Base-by-base conservation (phyloP, 1,140 invertebrate genomes). In the Phenacoccus solenopsis region DNA sequence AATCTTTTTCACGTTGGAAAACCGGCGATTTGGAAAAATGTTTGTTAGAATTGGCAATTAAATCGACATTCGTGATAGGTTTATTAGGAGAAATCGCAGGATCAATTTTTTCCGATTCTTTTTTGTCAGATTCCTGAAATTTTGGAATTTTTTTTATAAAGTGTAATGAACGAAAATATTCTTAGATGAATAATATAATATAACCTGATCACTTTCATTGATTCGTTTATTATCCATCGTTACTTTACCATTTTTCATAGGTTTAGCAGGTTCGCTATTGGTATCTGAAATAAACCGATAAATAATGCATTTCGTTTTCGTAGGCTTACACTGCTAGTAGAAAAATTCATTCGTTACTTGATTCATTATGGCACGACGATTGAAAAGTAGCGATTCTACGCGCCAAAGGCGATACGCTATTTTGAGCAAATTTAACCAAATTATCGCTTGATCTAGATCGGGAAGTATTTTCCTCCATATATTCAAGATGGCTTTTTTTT, bases 351-450 rank as follows among this genome's bases (percentile, higher is more conserved):
- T 38, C n/a, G n/a, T 38, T 38, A 4, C 7, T 59, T 22, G 13
- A 16, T 59, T 59, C 7, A 59, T 5, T 59, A 9, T 59, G 13
- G 20, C 5, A n/a, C 7, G 56, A 59, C 7, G 7, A 59, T 20
- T 59, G 16, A 59, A 59, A 59, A n/a, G 5, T 59, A 22, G 59
- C 59, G 5, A 64, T 64, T 64, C 59, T 64, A 25, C 59, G 59
- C 21, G 59, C 59, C 9, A 64, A 27, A 5, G 59, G 59, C 22
- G 59, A 64, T 3, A 64, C 59, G 25, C 13, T 25, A 64, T 16
- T 24, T 9, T 24, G 22, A 25, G 59, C 3, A 10, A 24, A 64
- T 24, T 64, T 64, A 3, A 3, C 20, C 16, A 64, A 64, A 64
- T 64, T 64, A 64, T 64, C 59, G 59, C 59, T 64, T 4, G 59